Evolutionary conservation across 1,140 invertebrate genomes (phyloP).

Genomic region (Heterodera schachtii): DNA sequence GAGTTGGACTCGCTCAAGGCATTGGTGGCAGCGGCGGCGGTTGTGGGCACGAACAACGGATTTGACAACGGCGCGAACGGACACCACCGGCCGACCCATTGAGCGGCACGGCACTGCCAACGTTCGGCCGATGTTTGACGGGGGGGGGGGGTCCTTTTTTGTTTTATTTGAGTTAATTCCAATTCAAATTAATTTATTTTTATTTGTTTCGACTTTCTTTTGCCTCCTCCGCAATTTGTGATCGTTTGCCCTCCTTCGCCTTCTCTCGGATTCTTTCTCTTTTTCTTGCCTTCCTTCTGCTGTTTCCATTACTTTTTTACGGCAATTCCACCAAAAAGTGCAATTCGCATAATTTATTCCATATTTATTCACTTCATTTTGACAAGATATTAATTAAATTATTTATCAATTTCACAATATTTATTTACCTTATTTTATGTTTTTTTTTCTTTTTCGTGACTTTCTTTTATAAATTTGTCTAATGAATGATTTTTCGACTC

Average conservation of each 20-base stretch:
- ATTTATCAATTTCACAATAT: neutral
- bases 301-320: neutral
- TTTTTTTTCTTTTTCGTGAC: too few relatives aligned
- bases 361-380: neutral
- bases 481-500: too few relatives aligned
- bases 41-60: neutral
- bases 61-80: conserved; percentile 7
- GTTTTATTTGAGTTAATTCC: neutral
- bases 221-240: neutral
- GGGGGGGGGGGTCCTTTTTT: neutral
- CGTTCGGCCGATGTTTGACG: too few relatives aligned
- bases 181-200: neutral
- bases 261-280: neutral
- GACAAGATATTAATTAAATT: neutral
- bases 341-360: conserved; percentile 17
- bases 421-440: too few relatives aligned
- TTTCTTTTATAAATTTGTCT: too few relatives aligned
- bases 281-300: neutral
- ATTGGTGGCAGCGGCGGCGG: conserved; percentile 8
- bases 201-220: neutral
- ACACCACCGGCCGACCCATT: neutral
- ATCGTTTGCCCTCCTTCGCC: neutral
- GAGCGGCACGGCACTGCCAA: neutral
- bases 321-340: conserved; percentile 11
- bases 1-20: conserved; percentile 13